A percentile compares a stretch with the other conserved stretches of the same genome.
Conservation (phyloP, 2,797 vertebrate genomes). For the Poeciliopsis presidionis region DNA sequence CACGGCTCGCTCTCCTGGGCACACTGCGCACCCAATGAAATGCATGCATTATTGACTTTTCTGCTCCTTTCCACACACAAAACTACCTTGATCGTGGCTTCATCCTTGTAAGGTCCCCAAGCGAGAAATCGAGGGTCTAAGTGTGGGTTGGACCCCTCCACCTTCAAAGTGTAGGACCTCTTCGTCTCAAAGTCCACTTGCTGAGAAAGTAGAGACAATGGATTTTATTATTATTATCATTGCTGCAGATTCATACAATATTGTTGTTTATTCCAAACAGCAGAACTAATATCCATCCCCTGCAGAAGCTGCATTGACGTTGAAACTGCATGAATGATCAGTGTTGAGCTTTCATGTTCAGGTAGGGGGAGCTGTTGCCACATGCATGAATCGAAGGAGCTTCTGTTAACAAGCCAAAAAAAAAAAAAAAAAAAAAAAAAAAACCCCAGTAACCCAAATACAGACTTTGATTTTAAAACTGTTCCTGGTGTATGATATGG, state of each 20-base stretch:
- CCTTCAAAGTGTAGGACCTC: slow-evolving; percentile 90
- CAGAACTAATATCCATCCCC: background rate
- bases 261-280: background rate
- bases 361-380: slow-evolving; percentile 81
- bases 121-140: slow-evolving; percentile 91
- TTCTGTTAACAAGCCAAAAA: slow-evolving; percentile 4
- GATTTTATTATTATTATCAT: slow-evolving; percentile 5
- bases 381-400: slow-evolving; percentile 27
- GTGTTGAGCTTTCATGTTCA: slow-evolving; percentile 17
- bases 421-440: background rate
- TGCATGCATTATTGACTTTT: background rate
- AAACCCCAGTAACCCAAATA: slow-evolving; percentile 21
- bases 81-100: slow-evolving; percentile 91
- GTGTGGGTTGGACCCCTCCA: slow-evolving; percentile 92
- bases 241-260: background rate
- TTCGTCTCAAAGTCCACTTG: slow-evolving; percentile 94
- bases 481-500: slow-evolving; percentile 28
- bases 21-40: background rate
- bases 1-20: background rate
- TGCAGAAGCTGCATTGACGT: slow-evolving; percentile 12
- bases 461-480: slow-evolving; percentile 26
- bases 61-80: background rate
- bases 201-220: slow-evolving; percentile 69
- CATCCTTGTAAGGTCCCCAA: slow-evolving; percentile 95
- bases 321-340: background rate